Percentiles rank a stretch among this genome's conserved stretches.
phyloP scores from a whole-genome alignment of 2,888 invertebrate genomes.

The Zonitis immaculata region DNA sequence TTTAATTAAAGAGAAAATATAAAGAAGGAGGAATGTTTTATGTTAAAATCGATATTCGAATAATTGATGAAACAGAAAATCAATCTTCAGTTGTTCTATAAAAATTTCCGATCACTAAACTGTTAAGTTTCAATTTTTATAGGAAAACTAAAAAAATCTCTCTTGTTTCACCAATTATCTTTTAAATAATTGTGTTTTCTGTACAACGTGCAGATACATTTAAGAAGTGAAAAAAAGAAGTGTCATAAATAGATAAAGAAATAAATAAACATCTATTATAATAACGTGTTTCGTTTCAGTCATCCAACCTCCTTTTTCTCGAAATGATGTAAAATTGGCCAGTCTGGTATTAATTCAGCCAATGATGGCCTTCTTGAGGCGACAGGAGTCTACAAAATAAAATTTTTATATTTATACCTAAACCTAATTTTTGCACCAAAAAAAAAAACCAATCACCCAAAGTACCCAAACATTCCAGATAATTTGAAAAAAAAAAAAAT shows the following conservation, averaged over 20 bases:
- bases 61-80: no score
- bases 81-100: no score
- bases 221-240: slow-evolving; percentile 18
- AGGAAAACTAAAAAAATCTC: slow-evolving; percentile 2
- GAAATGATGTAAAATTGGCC: slow-evolving; percentile 85
- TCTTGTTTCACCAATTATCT: slow-evolving; percentile 4
- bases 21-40: slow-evolving; percentile 9
- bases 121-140: no score
- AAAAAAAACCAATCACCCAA: slow-evolving; percentile 9
- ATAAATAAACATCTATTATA: slow-evolving; percentile 31
- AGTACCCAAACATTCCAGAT: slow-evolving; percentile 13
- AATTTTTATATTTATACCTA: slow-evolving; percentile 43
- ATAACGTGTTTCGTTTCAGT: slow-evolving; percentile 35
- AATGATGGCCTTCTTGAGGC: slow-evolving; percentile 78
- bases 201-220: slow-evolving; percentile 33
- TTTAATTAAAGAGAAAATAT: slow-evolving; percentile 9
- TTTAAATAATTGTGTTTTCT: slow-evolving; percentile 7
- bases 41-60: slow-evolving; percentile 4
- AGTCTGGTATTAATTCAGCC: slow-evolving; percentile 94
- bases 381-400: slow-evolving; percentile 50
- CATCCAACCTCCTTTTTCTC: slow-evolving; percentile 80
- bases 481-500: no score
- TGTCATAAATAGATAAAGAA: no score
- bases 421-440: slow-evolving; percentile 16
- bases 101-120: no score